These are phyloP conservation scores for Tetrao urogallus DNA, from an alignment of 2,113 vertebrate species.

Conservation along the genomic window DNA sequence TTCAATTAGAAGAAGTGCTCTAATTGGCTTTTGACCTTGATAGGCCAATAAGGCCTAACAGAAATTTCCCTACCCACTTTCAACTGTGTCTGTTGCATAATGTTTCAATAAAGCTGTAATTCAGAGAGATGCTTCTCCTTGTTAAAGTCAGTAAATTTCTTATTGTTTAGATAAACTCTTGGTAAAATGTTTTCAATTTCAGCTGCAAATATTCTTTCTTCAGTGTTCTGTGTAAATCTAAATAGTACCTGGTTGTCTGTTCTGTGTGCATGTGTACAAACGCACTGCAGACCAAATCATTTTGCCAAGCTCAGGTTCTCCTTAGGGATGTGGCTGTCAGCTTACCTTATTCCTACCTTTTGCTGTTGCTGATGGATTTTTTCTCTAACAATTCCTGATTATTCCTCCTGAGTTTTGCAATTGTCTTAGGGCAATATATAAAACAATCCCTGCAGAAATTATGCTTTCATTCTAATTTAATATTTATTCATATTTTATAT, in stretches of 20 bases:
- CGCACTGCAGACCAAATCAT: not conserved
- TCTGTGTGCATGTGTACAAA: not conserved
- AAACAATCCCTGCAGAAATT: not conserved
- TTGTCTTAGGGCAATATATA: not conserved
- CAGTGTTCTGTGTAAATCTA: not conserved
- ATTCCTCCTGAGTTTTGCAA: not conserved
- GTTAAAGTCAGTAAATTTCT: constrained; percentile 70
- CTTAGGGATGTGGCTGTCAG: not conserved
- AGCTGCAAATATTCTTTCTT: constrained; percentile 15
- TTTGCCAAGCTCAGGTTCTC: not conserved
- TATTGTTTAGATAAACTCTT: constrained; percentile 70
- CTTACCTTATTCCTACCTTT: not conserved
- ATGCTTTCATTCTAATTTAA: not conserved
- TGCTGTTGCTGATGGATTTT: not conserved
- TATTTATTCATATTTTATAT: not conserved
- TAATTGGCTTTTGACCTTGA: constrained; percentile 74
- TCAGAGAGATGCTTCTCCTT: constrained; percentile 60
- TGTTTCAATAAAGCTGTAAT: constrained; percentile 72
- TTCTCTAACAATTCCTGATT: not conserved
- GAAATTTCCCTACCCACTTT: constrained; percentile 67
- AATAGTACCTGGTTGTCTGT: not conserved
- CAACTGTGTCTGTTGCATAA: constrained; percentile 43
- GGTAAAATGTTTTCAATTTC: constrained; percentile 22
- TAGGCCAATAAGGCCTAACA: constrained; percentile 59
- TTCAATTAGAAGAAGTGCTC: constrained; percentile 55